Base-by-base conservation (phyloP, 2,888 invertebrate genomes). In the Drosophila limbata region DNA sequence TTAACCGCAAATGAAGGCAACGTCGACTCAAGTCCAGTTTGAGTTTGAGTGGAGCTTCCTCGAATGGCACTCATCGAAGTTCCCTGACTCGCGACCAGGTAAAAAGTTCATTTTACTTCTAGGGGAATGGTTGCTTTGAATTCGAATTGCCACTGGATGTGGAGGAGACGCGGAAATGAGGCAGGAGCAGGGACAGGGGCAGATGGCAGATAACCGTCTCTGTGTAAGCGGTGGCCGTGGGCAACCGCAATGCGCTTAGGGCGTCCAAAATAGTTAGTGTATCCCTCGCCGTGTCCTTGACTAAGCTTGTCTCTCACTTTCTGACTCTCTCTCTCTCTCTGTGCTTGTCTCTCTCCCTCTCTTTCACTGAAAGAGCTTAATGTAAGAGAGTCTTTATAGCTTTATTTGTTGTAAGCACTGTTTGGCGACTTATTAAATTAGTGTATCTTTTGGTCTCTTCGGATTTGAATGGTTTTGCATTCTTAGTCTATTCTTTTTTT, bases 1-100 rank as follows among this genome's bases (percentile, higher is more conserved):
- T 79, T 77, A 79, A 80, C 79, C 79, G 67, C 84, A 86, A 84
- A 84, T 86, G 79, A 71, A 77, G 79, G 66, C 64, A 75, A 69
- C 67, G 64, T 66, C 69, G 62, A 6, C 25, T 25, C 25, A 5
- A 25, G 40, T 55, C 45, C 13, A 45, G 25, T 28, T 17, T 9
- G 17, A 45, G 25, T 28, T 17, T 5, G 51, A 52, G 42, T 17
- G 42, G 35, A 35, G 42, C 53, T 28, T 42, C 13, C 31, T 50
- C 15, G 6, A 52, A n/a, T 37, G 62, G 17, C 69, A 65, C 66
- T 59, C 77, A 69, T 68, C 81, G 80, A 65, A 85, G 76, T 65
- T 75, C 65, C 72, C 45, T 60, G 52, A 82, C 65, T 63, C 62
- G 66, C 64, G 56, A 62, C 65, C 79, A 79, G 83, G 79, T 84